Evolutionary conservation across 2,888 invertebrate genomes (phyloP).

Genomic region (Lithophane semibrunnea): DNA sequence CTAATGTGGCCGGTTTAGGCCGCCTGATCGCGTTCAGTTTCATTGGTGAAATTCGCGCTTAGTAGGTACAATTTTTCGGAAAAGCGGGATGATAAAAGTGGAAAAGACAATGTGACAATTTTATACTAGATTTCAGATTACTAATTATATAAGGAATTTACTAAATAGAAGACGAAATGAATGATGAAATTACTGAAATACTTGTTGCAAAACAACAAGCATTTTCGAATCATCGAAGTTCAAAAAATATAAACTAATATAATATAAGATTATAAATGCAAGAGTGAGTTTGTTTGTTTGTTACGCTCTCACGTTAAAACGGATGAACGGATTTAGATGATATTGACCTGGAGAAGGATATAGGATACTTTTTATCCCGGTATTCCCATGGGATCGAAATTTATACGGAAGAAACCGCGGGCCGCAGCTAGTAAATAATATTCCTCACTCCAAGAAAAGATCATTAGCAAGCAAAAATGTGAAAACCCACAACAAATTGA

Average conservation of each 20-base stretch:
- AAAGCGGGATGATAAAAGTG: not conserved
- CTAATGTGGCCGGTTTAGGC: no score
- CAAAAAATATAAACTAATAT: not conserved
- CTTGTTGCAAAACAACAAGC: not conserved
- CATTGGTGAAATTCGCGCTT: not conserved
- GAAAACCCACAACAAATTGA: constrained; percentile 6
- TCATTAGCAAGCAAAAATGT: not conserved
- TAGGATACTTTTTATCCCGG: no score
- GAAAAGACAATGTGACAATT: not conserved
- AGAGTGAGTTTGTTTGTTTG: no score
- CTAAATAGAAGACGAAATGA: no score
- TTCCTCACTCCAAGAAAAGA: constrained; percentile 2
- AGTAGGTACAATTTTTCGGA: not conserved
- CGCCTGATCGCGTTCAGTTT: not conserved
- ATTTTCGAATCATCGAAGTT: not conserved
- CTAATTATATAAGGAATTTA: not conserved
- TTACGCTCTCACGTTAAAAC: no score
- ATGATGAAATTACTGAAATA: no score
- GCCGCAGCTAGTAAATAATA: not conserved
- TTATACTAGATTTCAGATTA: no score
- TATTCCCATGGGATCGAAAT: no score
- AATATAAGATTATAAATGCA: no score
- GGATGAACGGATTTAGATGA: no score
- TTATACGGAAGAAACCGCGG: no score
- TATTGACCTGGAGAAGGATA: no score